Base-by-base conservation (phyloP, 2,888 invertebrate genomes). In the Encarsia formosa region DNA sequence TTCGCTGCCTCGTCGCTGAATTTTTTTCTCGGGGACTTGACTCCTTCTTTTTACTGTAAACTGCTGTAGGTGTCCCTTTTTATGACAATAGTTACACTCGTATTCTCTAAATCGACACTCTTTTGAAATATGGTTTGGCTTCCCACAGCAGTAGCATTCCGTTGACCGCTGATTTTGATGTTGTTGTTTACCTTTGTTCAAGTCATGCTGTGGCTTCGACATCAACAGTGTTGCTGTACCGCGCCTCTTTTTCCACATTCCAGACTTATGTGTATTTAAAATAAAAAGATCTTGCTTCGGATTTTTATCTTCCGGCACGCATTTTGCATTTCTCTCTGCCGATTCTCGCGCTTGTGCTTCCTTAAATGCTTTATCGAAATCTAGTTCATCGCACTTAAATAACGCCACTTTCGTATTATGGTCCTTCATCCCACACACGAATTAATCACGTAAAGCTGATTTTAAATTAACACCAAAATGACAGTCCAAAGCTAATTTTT, bases 401-500 rank as follows among this genome's bases (percentile, higher is more conserved):
- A 42, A 22, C n/a, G 13, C 31, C 6, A 20, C 16, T 32, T 15
- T 19, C 13, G 42, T 32, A 19, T 13, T 6, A 3, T 42, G n/a
- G 20, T 42, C 32, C 5, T 11, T 3, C 22, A 42, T n/a, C 22
- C 42, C 31, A 9, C 42, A 42, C 15, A 38, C 38, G 6, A 38
- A 38, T n/a, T 38, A 22, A 15, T 38, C 22, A 5, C 38, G 22
- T n/a, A 38, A 11, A 5, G 8, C 9, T 1, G 9, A 4, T 20
- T 38, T 9, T 8, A 38, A n/a, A 38, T 38, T 35, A 5, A 15
- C 16, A 11, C 11, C 13, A 13, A 19, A 38, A 5, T 24, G 9
- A 24, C 40, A 40, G 15, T 40, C 15, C 18, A 40, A 15, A 13
- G 40, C 23, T 15, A 40, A 23, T 37, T 32, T 41, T 34, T 79